phyloP scores from a whole-genome alignment of 2,797 vertebrate genomes.

The Aeoliscus strigatus region DNA sequence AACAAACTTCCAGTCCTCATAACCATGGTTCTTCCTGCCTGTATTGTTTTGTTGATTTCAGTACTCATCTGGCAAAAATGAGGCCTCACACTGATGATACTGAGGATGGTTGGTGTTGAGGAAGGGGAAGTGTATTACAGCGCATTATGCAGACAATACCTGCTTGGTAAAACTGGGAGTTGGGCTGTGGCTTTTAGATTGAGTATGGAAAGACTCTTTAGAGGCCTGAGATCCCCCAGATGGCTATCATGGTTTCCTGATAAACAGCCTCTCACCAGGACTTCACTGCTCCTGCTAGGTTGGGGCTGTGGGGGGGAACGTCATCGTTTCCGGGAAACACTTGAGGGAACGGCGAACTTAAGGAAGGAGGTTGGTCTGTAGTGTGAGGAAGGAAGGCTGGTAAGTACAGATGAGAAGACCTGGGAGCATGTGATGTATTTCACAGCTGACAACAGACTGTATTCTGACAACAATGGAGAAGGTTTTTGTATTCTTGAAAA shows the following conservation, averaged over 20 bases:
- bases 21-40: no score
- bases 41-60: no score
- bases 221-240: constrained; percentile 15
- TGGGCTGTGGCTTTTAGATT: constrained; percentile 17
- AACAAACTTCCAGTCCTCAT: no score
- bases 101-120: no score
- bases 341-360: background rate
- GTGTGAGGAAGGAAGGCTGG: background rate
- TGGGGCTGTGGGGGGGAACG: constrained; percentile 9
- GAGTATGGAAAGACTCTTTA: constrained; percentile 33
- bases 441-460: background rate
- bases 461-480: no score
- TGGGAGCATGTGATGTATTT: background rate
- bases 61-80: no score
- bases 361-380: constrained; percentile 4
- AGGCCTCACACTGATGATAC: no score
- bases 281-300: constrained; percentile 6
- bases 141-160: no score
- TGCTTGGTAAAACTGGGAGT: no score
- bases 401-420: background rate
- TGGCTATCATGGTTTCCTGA: constrained; percentile 42
- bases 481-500: no score
- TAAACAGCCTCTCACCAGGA: constrained; percentile 18
- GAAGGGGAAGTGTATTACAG: no score
- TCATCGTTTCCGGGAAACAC: constrained; percentile 17